These are phyloP conservation scores for Cyprinus carpio DNA, from an alignment of 2,113 vertebrate genomes.

Conservation along the genomic window DNA sequence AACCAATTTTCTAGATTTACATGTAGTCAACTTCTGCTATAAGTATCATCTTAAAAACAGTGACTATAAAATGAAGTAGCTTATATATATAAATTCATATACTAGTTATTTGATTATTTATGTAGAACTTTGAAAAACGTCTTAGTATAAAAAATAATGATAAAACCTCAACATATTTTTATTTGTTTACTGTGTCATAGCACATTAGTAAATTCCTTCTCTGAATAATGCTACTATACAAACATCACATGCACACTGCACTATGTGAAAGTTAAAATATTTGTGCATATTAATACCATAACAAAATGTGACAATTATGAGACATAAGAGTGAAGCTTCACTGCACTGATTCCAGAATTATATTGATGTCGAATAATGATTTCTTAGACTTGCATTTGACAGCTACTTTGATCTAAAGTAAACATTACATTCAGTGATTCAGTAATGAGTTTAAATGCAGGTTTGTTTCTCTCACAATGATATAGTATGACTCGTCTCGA, in stretches of 20 bases:
- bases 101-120: background rate
- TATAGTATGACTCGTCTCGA: background rate
- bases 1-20: background rate
- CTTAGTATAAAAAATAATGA: background rate
- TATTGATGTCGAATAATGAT: background rate
- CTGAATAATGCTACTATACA: background rate
- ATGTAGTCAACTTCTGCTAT: background rate
- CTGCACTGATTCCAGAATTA: background rate
- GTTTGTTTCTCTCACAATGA: background rate
- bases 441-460: background rate
- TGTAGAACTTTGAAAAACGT: background rate
- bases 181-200: background rate
- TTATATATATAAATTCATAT: too few species aligned
- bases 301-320: background rate
- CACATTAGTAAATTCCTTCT: background rate
- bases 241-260: background rate
- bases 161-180: background rate
- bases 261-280: background rate
- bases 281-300: background rate
- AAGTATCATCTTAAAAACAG: background rate
- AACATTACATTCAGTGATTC: background rate
- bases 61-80: too few species aligned
- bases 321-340: background rate
- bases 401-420: background rate
- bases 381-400: background rate